Conservation (phyloP, 2,888 invertebrate genomes). For the Scaptomyza reducta region DNA sequence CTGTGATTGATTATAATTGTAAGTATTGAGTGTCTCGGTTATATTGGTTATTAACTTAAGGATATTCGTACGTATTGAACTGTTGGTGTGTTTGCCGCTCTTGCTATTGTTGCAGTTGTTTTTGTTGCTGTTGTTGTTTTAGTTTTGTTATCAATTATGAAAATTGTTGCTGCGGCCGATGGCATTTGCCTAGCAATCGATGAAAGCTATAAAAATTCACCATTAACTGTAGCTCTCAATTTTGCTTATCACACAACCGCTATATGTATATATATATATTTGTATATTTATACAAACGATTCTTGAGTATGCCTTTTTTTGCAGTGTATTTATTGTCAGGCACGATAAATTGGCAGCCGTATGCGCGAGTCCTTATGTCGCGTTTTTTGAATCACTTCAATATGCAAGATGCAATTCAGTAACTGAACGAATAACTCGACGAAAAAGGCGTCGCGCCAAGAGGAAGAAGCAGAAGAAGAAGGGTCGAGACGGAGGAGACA, state of each 20-base stretch:
- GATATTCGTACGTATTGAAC: slow-evolving; percentile 22
- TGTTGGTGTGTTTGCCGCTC: not conserved
- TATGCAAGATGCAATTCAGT: slow-evolving; percentile 15
- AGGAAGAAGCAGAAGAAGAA: slow-evolving; percentile 6
- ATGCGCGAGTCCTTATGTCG: slow-evolving; percentile 41
- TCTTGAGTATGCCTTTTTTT: not conserved
- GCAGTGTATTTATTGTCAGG: slow-evolving; percentile 16
- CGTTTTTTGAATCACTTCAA: slow-evolving; percentile 18
- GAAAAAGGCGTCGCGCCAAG: slow-evolving; percentile 26
- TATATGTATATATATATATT: not conserved
- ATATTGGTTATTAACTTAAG: slow-evolving; percentile 24
- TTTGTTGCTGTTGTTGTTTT: not conserved
- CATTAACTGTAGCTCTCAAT: slow-evolving; percentile 27
- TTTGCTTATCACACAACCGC: slow-evolving; percentile 45
- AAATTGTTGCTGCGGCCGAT: slow-evolving; percentile 8
- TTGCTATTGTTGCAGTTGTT: not conserved
- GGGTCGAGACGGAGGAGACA: slow-evolving; percentile 1
- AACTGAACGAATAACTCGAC: slow-evolving; percentile 10
- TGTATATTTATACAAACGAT: not conserved
- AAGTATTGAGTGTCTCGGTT: slow-evolving; percentile 10
- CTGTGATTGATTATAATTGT: slow-evolving; percentile 55
- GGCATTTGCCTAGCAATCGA: slow-evolving; percentile 29
- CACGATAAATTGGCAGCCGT: slow-evolving; percentile 26
- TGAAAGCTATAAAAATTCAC: slow-evolving; percentile 40
- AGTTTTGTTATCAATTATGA: slow-evolving; percentile 34